Base-by-base conservation (phyloP, 2,888 invertebrate species). In the Eumerus sabulonum region DNA sequence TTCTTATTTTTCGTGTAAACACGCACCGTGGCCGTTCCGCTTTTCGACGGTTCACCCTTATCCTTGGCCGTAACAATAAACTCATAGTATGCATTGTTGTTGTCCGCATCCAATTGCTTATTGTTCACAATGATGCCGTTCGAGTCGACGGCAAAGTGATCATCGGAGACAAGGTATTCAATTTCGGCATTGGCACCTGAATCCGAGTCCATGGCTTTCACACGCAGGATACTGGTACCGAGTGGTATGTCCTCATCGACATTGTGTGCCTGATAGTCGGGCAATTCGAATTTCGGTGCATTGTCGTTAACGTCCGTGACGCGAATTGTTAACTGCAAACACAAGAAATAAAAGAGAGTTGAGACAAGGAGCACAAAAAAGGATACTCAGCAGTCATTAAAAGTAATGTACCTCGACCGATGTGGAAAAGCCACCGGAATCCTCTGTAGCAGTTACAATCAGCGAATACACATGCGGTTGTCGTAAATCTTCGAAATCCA, bases 301-400 rank as follows among this genome's bases (percentile, higher is more conserved):
- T 99, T 98, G 90, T 99, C 99, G 88, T 99, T 99, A 47, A 98
- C 96, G 88, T 99, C 99, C 5, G 96, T 96, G 48, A 99, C 97
- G 82, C 96, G 93, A 82, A 98, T 97, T 1, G 96, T 97, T 51
- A 97, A 89, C 96, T 97, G 90, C 44, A 92, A 91, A 66, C 40
- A 59, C 13, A 66, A 47, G 57, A 45, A 47, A 59, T 48, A 53
- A 57, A 12, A 19, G 4, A n/a, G 42, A 44, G n/a, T n/a, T 3
- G n/a, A 27, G 7, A 27, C 2, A 27, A 27, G 7, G 27, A 4
- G 3, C 27, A 27, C 3, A 27, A 7, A 27, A 27, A 27, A 27
- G 27, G 27, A 27, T 27, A 27, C 27, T 27, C 27, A 27, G 7
- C 7, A 27, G 27, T 27, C 27, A 27, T 27, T 27, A 27, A 27